Base-by-base conservation (phyloP, 2,888 invertebrate genomes). In the Exephanes ischioxanthus region DNA sequence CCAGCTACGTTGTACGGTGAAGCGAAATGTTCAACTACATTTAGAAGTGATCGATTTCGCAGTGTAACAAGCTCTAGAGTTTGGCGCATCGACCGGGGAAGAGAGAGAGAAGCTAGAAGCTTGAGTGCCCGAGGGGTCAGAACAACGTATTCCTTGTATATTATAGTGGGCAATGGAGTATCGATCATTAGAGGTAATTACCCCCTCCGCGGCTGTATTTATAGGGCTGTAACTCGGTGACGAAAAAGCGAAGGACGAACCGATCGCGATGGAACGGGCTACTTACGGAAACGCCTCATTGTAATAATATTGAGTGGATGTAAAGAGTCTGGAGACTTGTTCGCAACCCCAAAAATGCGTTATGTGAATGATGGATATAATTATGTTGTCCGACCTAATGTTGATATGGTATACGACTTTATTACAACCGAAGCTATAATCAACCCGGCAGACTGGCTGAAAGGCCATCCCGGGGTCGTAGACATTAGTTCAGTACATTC, bases 111-210 rank as follows among this genome's bases (percentile, higher is more conserved):
- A n/a, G 58, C 53, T 55, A 58, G 19, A 30, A n/a, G 58, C 53
- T 55, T 51, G 68, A 58, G 77, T 78, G 68, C 26, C 41, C 37
- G 33, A 37, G 33, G 66, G 41, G 66, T 63, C 48, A 45, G 14
- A 71, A 79, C 67, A 80, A 75, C 45, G 73, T 68, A 63, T 80
- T 48, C 45, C 51, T 48, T 77, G 63, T 67, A 45, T 79, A 55
- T 77, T 26, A 71, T 66, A 37, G 63, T 55, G 19, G 41, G 76
- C 83, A 83, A 85, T 75, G 80, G 76, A 85, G 72, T 85, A 85
- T 85, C 85, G 85, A 85, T 85, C 83, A 85, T 85, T 76, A 73
- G 76, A 85, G 53, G 85, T 83, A 85, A 85, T 85, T 83, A 80
- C 80, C 70, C 53, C 16, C 19, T 76, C 51, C 41, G 26, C 68